Percentiles rank a stretch among this genome's conserved stretches.
Evolutionary conservation across 2,113 vertebrate genomes (phyloP).

Genomic region (Panthera leo): DNA sequence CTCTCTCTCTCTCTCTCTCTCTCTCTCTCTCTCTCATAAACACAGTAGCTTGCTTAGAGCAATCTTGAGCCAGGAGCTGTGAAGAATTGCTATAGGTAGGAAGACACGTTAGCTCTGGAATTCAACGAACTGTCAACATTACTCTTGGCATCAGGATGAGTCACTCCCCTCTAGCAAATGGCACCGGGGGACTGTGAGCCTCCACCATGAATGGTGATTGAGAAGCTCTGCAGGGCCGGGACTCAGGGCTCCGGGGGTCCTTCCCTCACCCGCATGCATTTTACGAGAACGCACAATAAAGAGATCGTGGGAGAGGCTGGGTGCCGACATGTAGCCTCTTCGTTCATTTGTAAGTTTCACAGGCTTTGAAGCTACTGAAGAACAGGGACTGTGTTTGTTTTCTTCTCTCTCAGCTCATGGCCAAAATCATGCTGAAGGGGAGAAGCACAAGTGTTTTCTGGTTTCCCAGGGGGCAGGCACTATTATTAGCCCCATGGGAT

Average conservation of each 20-base stretch:
- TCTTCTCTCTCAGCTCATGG: background rate
- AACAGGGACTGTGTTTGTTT: background rate
- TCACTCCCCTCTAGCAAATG: background rate
- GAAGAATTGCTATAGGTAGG: background rate
- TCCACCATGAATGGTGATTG: background rate
- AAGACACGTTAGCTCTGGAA: background rate
- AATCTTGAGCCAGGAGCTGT: conserved; percentile 16
- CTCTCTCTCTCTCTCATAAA: background rate
- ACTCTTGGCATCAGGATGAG: conserved; percentile 3
- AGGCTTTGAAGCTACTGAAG: background rate
- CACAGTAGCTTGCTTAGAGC: background rate
- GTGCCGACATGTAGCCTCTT: background rate
- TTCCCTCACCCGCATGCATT: background rate
- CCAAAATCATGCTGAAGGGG: background rate
- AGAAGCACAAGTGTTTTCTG: background rate
- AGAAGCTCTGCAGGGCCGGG: background rate
- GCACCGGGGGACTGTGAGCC: background rate
- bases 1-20: background rate
- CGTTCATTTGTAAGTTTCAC: background rate
- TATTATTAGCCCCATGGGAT: background rate
- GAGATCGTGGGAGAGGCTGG: background rate
- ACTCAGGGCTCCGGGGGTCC: background rate
- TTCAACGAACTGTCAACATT: background rate
- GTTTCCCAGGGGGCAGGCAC: too few relatives aligned
- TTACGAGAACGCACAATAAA: background rate